Conservation (phyloP, 2,797 vertebrate species). For the Xenopus petersii region DNA sequence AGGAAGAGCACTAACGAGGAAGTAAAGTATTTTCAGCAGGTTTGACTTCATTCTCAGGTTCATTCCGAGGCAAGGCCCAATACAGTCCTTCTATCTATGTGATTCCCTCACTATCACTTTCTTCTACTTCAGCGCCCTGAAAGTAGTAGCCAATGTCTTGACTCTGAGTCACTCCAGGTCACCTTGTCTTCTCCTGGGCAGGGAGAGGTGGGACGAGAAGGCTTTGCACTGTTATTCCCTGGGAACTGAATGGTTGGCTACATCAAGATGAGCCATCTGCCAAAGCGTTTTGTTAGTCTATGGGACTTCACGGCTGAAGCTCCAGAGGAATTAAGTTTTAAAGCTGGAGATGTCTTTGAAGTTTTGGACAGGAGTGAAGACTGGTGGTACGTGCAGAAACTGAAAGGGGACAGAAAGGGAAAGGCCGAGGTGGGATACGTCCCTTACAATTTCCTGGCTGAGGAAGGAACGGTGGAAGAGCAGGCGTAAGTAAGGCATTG, state of each 20-base stretch:
- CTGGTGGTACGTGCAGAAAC: slow-evolving; percentile 71
- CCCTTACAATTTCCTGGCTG: slow-evolving; percentile 64
- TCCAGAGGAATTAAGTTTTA: slow-evolving; percentile 68
- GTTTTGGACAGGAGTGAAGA: slow-evolving; percentile 59
- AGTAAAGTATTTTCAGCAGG: too few species aligned
- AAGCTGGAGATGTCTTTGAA: slow-evolving; percentile 67
- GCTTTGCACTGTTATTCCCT: too few species aligned
- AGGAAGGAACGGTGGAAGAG: slow-evolving; percentile 55
- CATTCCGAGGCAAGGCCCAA: too few species aligned
- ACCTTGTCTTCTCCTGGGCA: too few species aligned
- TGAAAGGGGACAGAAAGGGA: slow-evolving; percentile 55
- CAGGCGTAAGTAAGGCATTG: slow-evolving; percentile 66
- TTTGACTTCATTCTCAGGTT: too few species aligned
- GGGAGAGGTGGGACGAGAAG: background rate
- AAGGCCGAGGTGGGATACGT: slow-evolving; percentile 60
- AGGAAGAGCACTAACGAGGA: too few species aligned
- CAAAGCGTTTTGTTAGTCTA: slow-evolving; percentile 59
- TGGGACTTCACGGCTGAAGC: slow-evolving; percentile 69
- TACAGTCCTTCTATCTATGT: too few species aligned
- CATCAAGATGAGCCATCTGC: background rate
- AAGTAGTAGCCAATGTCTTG: too few species aligned
- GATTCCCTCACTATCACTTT: too few species aligned
- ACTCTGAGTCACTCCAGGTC: too few species aligned
- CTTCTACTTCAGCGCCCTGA: too few species aligned
- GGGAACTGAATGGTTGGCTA: background rate